phyloP scores from a whole-genome alignment of 2,113 vertebrate genomes.

The Xyliphius kryptos region DNA sequence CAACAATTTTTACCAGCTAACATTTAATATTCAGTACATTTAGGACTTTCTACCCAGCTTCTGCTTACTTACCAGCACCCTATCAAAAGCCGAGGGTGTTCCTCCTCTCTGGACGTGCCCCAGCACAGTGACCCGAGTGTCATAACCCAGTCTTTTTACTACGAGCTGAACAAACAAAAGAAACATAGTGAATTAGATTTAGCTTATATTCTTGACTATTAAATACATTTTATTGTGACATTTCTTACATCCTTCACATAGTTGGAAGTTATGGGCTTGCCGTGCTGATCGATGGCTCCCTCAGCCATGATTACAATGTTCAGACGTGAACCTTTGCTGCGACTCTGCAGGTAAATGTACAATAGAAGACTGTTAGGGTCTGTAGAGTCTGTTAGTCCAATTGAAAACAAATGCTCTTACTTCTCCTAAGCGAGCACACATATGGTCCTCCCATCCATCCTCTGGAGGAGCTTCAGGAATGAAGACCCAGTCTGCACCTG shows the following conservation, averaged over 20 bases:
- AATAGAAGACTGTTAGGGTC: neutral
- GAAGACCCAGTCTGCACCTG: slow-evolving; percentile 92
- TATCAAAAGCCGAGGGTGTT: too few species aligned
- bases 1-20: too few species aligned
- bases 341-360: slow-evolving; percentile 6
- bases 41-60: too few species aligned
- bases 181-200: too few species aligned
- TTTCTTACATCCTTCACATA: slow-evolving; percentile 71
- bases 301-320: slow-evolving; percentile 94
- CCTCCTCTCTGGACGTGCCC: too few species aligned
- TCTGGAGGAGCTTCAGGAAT: slow-evolving; percentile 92
- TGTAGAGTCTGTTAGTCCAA: too few species aligned
- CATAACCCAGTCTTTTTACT: slow-evolving; percentile 78
- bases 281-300: slow-evolving; percentile 73
- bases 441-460: slow-evolving; percentile 83
- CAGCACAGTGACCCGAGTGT: slow-evolving; percentile 87
- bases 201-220: too few species aligned
- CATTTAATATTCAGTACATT: too few species aligned
- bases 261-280: slow-evolving; percentile 77
- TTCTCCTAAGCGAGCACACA: slow-evolving; percentile 80
- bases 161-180: slow-evolving; percentile 64
- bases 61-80: slow-evolving; percentile 73
- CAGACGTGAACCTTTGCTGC: slow-evolving; percentile 72
- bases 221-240: neutral
- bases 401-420: slow-evolving; percentile 50